Evolutionary conservation across 2,113 vertebrate genomes (phyloP).

Genomic region (Leptocoma aspasia): DNA sequence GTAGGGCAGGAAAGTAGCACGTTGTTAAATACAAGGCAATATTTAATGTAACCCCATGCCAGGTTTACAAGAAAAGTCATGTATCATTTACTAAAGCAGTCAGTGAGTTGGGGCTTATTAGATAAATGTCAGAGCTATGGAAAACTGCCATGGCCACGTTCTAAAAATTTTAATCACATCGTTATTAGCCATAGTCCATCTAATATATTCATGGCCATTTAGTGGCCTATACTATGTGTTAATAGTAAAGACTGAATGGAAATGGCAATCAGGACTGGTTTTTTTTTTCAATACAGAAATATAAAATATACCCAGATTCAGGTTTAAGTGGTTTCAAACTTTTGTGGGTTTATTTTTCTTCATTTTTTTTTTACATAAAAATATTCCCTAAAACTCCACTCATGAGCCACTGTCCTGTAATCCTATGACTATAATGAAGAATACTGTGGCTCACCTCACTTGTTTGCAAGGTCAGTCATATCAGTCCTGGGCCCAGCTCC

Average conservation of each 20-base stretch:
- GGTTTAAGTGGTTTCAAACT: background rate
- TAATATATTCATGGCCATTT: background rate
- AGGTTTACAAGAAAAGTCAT: background rate
- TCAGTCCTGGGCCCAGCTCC: background rate
- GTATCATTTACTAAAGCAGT: background rate
- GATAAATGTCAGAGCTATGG: background rate
- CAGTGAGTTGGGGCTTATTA: constrained; percentile 1
- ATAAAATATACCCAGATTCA: background rate
- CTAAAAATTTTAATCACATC: background rate
- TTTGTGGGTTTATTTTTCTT: background rate
- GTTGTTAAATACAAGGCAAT: background rate
- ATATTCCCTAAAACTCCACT: background rate
- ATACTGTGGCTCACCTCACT: background rate
- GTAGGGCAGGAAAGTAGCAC: constrained; percentile 2
- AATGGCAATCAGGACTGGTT: background rate
- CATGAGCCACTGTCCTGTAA: background rate
- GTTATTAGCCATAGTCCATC: background rate
- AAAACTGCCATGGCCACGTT: background rate
- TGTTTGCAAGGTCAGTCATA: background rate
- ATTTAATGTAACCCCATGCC: background rate
- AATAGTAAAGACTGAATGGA: background rate
- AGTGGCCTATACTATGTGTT: background rate
- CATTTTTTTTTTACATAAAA: background rate
- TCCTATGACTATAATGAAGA: background rate
- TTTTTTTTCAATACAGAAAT: background rate